These are phyloP conservation scores for Champsocephalus esox DNA, from an alignment of 2,797 vertebrate species.

Conservation along the genomic window DNA sequence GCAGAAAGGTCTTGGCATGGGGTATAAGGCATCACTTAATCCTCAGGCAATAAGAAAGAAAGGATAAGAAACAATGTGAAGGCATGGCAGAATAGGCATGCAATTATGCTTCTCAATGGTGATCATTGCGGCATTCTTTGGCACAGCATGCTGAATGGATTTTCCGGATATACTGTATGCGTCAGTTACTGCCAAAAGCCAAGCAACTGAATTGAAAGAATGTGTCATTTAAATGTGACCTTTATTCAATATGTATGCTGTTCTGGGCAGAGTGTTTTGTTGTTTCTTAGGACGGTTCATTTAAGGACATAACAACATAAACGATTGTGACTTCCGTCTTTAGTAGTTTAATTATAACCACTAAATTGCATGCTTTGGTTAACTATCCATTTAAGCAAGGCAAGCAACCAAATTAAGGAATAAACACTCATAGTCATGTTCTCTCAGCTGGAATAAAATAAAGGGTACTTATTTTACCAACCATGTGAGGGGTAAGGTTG, in stretches of 20 bases:
- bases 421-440: neutral
- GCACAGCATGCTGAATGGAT: conserved; percentile 71
- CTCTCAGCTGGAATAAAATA: conserved; percentile 9
- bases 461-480: conserved; percentile 10
- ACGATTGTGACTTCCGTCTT: neutral
- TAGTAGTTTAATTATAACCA: conserved; percentile 2
- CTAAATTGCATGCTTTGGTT: conserved; percentile 7
- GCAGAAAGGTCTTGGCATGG: conserved; percentile 77
- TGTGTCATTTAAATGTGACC: conserved; percentile 55
- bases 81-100: conserved; percentile 76
- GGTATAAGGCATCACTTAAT: conserved; percentile 80
- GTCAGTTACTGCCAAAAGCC: conserved; percentile 63
- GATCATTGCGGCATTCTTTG: conserved; percentile 73
- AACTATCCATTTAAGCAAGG: conserved; percentile 23
- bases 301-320: conserved; percentile 15
- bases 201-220: conserved; percentile 56
- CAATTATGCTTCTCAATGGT: conserved; percentile 70
- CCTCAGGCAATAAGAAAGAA: conserved; percentile 71
- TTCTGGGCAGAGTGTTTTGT: conserved; percentile 26
- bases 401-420: neutral
- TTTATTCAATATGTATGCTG: conserved; percentile 48
- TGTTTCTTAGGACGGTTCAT: conserved; percentile 17
- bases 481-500: neutral
- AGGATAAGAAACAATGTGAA: conserved; percentile 77
- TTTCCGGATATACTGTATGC: conserved; percentile 63